Evolutionary conservation across 2,888 invertebrate genomes (phyloP), one percentile per base, ranked within the genome.

Genomic region (Netelia virgata): DNA sequence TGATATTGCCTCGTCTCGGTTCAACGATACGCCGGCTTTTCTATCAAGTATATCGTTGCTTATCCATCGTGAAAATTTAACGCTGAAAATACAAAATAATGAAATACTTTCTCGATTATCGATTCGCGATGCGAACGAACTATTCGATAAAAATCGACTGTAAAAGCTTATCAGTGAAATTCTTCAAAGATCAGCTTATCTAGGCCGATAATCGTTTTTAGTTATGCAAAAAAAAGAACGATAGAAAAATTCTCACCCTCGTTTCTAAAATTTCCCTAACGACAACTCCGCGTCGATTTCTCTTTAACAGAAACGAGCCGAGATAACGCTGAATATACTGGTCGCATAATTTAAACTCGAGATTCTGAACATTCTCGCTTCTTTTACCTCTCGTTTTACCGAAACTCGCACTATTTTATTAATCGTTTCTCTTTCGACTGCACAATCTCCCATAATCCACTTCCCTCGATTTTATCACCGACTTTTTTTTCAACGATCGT

Each of bases 361-460:
- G 18, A 41, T 53, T 66, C 20, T 55, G 23, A 57, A 14, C 9
- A 9, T 53, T 23, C 28, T 28, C 5, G 3, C 8, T 61, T 69
- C 16, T 63, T 16, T 14, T 18, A 28, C 36, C 18, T 63, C 10
- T 16, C 36, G 55, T 57, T 61, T 28, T 61, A 16, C 36, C n/a
- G 43, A 43, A 16, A 23, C 11, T 57, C 64, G 57, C 53, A 47
- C 28, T 43, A 64, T 64, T 57, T 64, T 73, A 57, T 59, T 66
- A 72, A 57, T 47, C 20, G 73, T 57, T 55, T 16, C 23, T n/a
- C 43, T 14, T 28, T 57, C 23, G 41, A 66, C 47, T 23, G 66
- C 64, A 57, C 55, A 66, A 79, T 72, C 18, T 57, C 43, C 28
- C 43, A 23, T 72, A 72, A 79, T 72, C 53, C 23, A 50, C 47